A percentile compares a stretch with the other conserved stretches of the same genome.
Conservation (phyloP, 2,888 invertebrate genomes). For the Sphaeridia pumilis region DNA sequence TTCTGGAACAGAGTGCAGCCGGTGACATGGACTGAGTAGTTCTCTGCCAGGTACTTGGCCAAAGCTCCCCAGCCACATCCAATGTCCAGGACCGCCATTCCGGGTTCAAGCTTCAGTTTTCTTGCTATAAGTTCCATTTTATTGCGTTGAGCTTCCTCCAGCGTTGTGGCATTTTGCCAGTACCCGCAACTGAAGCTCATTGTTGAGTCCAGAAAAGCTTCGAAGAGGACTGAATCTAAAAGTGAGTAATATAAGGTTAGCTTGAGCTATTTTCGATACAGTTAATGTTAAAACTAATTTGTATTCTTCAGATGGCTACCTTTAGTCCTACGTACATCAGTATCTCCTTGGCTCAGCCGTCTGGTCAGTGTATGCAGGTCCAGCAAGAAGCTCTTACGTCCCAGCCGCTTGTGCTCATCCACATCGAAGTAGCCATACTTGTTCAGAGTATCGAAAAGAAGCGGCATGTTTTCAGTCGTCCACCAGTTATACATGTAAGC, state of each 20-base stretch:
- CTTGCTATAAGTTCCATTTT: constrained; percentile 17
- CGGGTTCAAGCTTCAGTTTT: constrained; percentile 3
- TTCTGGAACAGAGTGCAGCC: not conserved
- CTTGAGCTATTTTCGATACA: not conserved
- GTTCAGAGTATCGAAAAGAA: not conserved
- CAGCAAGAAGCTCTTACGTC: not conserved
- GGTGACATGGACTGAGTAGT: not conserved
- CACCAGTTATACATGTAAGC: not conserved
- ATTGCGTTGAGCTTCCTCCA: constrained; percentile 15
- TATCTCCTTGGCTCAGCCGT: not conserved
- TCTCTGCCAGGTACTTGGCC: constrained; percentile 1
- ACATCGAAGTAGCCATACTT: not conserved
- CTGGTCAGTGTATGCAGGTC: not conserved
- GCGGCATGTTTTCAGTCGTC: not conserved
- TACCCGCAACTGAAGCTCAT: constrained; percentile 20
- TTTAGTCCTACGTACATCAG: not conserved
- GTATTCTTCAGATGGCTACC: not conserved
- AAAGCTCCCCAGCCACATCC: constrained; percentile 19
- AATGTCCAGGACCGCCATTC: constrained; percentile 4
- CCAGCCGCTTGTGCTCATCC: not conserved
- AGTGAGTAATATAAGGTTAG: not conserved
- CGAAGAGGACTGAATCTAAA: constrained; percentile 6
- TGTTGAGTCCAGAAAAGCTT: constrained; percentile 12
- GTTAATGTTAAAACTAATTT: no score
- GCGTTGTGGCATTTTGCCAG: constrained; percentile 15